These are phyloP conservation scores for Poecilobothrus nobilitatus DNA, from an alignment of 2,888 invertebrate genomes.

Conservation along the genomic window DNA sequence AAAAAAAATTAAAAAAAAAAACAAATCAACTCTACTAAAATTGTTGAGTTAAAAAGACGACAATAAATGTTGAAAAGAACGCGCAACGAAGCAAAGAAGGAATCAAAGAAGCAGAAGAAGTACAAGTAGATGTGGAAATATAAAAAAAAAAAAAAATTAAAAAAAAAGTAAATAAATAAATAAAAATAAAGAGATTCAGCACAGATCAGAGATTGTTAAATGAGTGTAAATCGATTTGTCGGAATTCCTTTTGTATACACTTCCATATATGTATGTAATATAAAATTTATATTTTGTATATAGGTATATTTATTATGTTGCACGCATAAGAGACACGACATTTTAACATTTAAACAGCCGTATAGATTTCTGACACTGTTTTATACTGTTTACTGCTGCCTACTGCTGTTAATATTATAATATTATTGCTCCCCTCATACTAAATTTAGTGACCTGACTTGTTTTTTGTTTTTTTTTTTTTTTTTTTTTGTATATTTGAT, in stretches of 20 bases:
- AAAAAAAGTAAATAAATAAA: no score
- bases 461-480: no score
- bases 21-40: background rate
- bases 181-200: background rate
- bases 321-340: background rate
- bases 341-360: background rate
- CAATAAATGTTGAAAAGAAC: background rate
- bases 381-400: background rate
- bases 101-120: no score
- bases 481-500: no score
- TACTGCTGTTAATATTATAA: background rate
- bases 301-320: no score
- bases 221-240: conserved; percentile 6
- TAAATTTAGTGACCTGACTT: no score
- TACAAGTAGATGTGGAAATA: no score
- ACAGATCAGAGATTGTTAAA: conserved; percentile 2
- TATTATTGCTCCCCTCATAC: no score
- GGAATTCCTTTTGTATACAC: background rate
- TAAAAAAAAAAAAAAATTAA: no score
- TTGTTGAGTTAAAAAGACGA: background rate
- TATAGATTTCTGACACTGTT: conserved; percentile 4
- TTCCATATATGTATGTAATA: no score
- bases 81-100: background rate
- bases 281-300: no score
- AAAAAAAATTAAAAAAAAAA: no score